Conservation (phyloP, 2,113 vertebrate species). For the Hyaena hyaena region DNA sequence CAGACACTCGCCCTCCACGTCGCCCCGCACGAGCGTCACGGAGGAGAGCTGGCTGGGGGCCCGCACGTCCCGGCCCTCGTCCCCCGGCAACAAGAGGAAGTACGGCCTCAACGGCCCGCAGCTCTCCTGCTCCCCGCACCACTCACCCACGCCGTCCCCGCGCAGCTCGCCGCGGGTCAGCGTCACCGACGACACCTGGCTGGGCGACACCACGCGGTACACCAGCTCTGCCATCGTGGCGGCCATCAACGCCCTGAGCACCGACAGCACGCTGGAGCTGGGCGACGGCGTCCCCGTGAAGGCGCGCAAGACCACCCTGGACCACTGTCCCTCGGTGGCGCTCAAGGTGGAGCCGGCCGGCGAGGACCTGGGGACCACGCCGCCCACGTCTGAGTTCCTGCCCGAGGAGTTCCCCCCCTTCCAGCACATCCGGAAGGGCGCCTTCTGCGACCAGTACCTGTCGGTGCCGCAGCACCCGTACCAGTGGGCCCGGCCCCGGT, state of each 20-base stretch:
- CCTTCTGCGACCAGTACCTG: slow-evolving; percentile 94
- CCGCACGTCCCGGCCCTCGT: slow-evolving; percentile 90
- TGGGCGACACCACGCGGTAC: slow-evolving; percentile 95
- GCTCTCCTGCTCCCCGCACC: slow-evolving; percentile 91
- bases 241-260: slow-evolving; percentile 97
- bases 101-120: slow-evolving; percentile 93
- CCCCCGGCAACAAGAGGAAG: slow-evolving; percentile 95
- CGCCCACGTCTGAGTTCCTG: slow-evolving; percentile 85
- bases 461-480: slow-evolving; percentile 95
- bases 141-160: slow-evolving; percentile 92
- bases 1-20: slow-evolving; percentile 91
- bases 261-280: slow-evolving; percentile 93
- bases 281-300: slow-evolving; percentile 95
- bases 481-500: slow-evolving; percentile 93
- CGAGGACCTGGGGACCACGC: slow-evolving; percentile 89
- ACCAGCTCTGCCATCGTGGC: slow-evolving; percentile 97
- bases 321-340: slow-evolving; percentile 90
- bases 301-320: slow-evolving; percentile 92
- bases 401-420: slow-evolving; percentile 92
- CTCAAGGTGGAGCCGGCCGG: slow-evolving; percentile 94
- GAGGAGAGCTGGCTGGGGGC: slow-evolving; percentile 94
- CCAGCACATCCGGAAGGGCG: slow-evolving; percentile 94
- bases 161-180: slow-evolving; percentile 93
- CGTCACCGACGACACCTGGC: slow-evolving; percentile 93
- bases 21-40: slow-evolving; percentile 92